phyloP scores from a whole-genome alignment of 37 sponge, comb jelly and placozoan genomes.

The Ephydatia muelleri region DNA sequence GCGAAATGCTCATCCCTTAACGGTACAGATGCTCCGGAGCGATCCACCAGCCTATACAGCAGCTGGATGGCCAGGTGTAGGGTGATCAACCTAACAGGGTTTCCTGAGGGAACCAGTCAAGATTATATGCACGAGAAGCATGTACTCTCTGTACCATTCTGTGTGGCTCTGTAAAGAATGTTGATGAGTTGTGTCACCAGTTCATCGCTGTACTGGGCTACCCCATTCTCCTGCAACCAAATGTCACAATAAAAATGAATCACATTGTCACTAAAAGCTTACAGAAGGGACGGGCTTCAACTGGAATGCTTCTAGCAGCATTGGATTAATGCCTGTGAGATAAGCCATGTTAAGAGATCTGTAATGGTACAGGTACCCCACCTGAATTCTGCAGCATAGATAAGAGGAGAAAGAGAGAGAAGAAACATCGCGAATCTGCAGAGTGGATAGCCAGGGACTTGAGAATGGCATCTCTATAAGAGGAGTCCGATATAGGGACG shows the following conservation, averaged over 20 bases:
- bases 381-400: slow-evolving; percentile 56
- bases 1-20: slow-evolving; percentile 48
- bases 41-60: slow-evolving; percentile 12
- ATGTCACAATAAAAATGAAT: neutral
- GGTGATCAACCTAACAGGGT: slow-evolving; percentile 53
- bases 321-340: slow-evolving; percentile 49
- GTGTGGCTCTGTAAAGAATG: slow-evolving; percentile 40
- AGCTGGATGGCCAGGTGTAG: slow-evolving; percentile 45
- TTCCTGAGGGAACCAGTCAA: neutral
- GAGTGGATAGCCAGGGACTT: slow-evolving; percentile 23
- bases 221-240: slow-evolving; percentile 3
- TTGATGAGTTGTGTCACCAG: slow-evolving; percentile 34
- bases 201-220: slow-evolving; percentile 38
- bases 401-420: slow-evolving; percentile 51
- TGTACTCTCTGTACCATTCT: neutral
- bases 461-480: slow-evolving; percentile 54
- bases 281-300: slow-evolving; percentile 21
- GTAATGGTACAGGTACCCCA: neutral
- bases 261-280: neutral
- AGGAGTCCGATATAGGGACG: slow-evolving; percentile 26
- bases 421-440: slow-evolving; percentile 62
- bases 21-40: neutral
- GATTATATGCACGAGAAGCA: neutral
- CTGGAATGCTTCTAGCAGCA: slow-evolving; percentile 63
- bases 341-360: no score